Conservation (phyloP, 1,140 invertebrate genomes). For the Stegodyphus mimosarum region DNA sequence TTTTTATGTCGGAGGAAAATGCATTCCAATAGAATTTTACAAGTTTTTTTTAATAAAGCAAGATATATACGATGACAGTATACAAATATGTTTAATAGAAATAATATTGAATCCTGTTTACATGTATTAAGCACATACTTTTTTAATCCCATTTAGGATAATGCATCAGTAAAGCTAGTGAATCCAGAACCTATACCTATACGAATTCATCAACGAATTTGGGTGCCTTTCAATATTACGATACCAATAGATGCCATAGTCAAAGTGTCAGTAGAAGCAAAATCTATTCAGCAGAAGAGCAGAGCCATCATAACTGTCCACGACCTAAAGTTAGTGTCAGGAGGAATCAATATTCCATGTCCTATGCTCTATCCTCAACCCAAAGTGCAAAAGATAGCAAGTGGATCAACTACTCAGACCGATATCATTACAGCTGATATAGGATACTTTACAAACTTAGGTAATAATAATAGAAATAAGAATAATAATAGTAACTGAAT, state of each 20-base stretch:
- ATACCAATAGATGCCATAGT: slow-evolving; percentile 61
- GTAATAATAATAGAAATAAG: slow-evolving; percentile 9
- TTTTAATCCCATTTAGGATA: slow-evolving; percentile 17
- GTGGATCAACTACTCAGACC: slow-evolving; percentile 57
- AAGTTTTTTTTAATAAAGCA: too few relatives aligned
- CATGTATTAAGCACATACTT: too few relatives aligned
- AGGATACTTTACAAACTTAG: slow-evolving; percentile 63
- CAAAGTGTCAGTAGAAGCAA: slow-evolving; percentile 47
- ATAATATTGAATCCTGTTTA: too few relatives aligned
- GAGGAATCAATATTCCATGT: slow-evolving; percentile 63
- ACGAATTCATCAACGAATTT: slow-evolving; percentile 61
- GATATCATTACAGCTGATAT: slow-evolving; percentile 59
- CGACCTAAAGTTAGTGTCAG: slow-evolving; percentile 56
- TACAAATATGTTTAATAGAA: not conserved
- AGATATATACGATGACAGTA: not conserved
- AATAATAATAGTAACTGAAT: too few relatives aligned
- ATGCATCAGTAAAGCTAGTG: slow-evolving; percentile 53
- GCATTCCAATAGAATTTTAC: too few relatives aligned
- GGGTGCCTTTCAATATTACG: slow-evolving; percentile 62
- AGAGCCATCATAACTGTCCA: slow-evolving; percentile 62
- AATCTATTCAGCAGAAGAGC: slow-evolving; percentile 50
- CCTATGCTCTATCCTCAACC: slow-evolving; percentile 52
- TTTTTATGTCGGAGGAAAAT: too few relatives aligned
- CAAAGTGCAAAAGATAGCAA: slow-evolving; percentile 49
- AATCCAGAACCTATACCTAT: slow-evolving; percentile 28